These are phyloP conservation scores for Zootoca vivipara DNA, from an alignment of 2,113 vertebrate genomes.

Conservation along the genomic window DNA sequence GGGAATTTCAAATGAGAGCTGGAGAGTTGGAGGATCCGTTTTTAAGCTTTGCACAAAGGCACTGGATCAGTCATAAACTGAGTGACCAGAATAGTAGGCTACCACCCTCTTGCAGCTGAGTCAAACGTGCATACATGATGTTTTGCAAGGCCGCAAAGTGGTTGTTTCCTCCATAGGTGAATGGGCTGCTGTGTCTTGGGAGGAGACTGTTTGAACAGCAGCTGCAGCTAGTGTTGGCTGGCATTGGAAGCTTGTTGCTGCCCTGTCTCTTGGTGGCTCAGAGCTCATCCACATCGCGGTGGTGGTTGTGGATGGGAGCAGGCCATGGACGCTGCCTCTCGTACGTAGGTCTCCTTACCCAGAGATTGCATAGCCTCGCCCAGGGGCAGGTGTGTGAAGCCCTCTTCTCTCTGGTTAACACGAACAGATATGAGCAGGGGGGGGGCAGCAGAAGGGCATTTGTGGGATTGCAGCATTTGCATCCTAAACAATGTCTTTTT, in stretches of 20 bases:
- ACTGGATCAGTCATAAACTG: neutral
- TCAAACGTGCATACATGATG: neutral
- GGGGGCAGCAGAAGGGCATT: slow-evolving; percentile 60
- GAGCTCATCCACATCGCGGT: slow-evolving; percentile 29
- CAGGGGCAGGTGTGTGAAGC: slow-evolving; percentile 54
- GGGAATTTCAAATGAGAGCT: slow-evolving; percentile 19
- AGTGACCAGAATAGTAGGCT: neutral
- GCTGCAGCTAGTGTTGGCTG: neutral
- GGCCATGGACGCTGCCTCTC: slow-evolving; percentile 7
- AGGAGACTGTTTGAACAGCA: neutral
- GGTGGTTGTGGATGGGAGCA: slow-evolving; percentile 27
- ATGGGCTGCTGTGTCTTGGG: neutral
- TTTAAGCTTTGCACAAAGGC: slow-evolving; percentile 22
- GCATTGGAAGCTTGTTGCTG: neutral
- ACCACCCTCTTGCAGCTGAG: slow-evolving; percentile 1
- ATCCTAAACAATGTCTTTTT: slow-evolving; percentile 76
- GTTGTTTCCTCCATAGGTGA: neutral
- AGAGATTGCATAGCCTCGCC: slow-evolving; percentile 43
- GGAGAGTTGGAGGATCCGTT: slow-evolving; percentile 26
- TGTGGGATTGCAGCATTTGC: slow-evolving; percentile 74
- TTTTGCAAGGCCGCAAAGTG: accelerated
- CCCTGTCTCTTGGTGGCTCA: neutral
- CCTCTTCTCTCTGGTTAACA: slow-evolving; percentile 68
- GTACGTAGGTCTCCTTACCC: neutral
- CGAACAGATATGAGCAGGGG: slow-evolving; percentile 68